phyloP scores from a whole-genome alignment of 2,797 vertebrate species.

The Platalea minor region DNA sequence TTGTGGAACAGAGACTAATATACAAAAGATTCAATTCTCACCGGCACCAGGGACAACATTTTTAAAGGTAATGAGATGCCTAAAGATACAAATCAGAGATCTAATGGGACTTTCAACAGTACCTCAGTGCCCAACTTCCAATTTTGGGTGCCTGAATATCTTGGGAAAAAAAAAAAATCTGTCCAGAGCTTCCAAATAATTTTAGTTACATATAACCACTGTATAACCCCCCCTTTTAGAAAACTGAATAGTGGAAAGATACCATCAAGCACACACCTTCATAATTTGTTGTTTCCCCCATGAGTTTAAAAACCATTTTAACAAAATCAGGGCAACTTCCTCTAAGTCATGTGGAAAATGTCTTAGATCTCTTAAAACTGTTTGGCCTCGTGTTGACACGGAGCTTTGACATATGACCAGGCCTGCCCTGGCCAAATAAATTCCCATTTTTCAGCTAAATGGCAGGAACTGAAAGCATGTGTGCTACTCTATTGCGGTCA shows the following conservation, averaged over 20 bases:
- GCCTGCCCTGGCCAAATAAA: neutral
- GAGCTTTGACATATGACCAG: neutral
- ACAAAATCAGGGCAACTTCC: neutral
- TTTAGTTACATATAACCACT: neutral
- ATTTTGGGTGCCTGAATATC: neutral
- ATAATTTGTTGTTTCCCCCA: neutral
- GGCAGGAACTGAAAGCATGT: neutral
- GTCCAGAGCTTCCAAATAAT: neutral
- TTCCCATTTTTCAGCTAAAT: neutral
- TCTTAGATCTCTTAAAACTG: neutral
- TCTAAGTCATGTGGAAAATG: neutral
- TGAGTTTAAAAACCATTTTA: neutral
- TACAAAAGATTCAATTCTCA: neutral
- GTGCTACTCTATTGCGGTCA: accelerated
- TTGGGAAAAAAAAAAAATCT: neutral
- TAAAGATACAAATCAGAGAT: neutral
- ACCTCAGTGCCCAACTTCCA: neutral
- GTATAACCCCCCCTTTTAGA: neutral
- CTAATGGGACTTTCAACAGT: neutral
- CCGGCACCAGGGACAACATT: neutral
- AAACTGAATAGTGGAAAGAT: neutral
- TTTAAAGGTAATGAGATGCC: neutral
- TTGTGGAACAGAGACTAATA: neutral
- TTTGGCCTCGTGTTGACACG: neutral
- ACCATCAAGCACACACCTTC: neutral